Conservation (phyloP, 2,797 vertebrate species). For the Falco novaeseelandiae region DNA sequence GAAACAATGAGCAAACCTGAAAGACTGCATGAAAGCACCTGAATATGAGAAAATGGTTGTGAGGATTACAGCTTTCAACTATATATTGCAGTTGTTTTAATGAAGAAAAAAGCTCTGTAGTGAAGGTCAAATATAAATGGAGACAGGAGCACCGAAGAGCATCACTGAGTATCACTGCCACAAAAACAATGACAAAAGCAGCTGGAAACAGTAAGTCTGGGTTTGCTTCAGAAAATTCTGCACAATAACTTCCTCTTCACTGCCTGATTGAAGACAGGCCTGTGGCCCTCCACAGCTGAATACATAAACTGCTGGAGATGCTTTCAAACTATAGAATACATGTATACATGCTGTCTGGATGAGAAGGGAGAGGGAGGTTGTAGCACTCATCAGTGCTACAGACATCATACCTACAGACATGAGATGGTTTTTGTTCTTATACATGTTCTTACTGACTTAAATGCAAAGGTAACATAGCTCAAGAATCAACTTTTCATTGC, state of each 20-base stretch:
- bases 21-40: not conserved
- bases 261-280: not conserved
- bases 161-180: not conserved
- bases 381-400: not conserved
- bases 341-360: not conserved
- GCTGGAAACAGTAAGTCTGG: not conserved
- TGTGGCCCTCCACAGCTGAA: not conserved
- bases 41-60: not conserved
- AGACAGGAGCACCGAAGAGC: rapidly evolving
- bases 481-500: not conserved
- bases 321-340: not conserved
- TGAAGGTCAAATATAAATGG: not conserved
- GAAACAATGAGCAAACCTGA: not conserved
- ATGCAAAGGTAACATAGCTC: not conserved
- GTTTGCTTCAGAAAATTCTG: not conserved
- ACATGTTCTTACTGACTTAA: not conserved
- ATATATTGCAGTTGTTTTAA: not conserved
- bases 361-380: not conserved
- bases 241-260: not conserved
- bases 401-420: not conserved
- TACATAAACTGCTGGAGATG: not conserved
- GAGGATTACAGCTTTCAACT: not conserved
- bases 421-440: not conserved
- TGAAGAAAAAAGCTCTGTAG: not conserved
- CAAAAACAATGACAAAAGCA: not conserved